These are phyloP conservation scores for Anagrus nilaparvatae DNA, from an alignment of 1,140 invertebrate species.

Conservation along the genomic window DNA sequence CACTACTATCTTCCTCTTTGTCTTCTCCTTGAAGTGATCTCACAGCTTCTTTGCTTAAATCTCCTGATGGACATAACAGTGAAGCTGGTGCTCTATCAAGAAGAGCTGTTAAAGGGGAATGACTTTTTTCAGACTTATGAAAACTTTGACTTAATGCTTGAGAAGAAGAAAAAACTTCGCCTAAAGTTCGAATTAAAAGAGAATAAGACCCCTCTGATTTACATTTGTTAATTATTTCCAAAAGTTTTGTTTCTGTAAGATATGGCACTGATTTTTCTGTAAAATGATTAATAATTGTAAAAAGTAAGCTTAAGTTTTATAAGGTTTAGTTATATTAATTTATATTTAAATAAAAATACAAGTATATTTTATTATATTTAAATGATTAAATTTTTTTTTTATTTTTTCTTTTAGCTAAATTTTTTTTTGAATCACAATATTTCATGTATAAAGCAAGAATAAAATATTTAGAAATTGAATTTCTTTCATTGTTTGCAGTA, in stretches of 20 bases:
- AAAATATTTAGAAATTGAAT: constrained; percentile 26
- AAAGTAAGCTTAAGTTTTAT: too few relatives aligned
- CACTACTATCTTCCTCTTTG: constrained; percentile 68
- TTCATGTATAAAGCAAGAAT: constrained; percentile 25
- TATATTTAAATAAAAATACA: too few relatives aligned
- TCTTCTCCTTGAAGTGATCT: constrained; percentile 68
- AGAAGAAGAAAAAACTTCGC: constrained; percentile 61
- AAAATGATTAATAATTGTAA: too few relatives aligned
- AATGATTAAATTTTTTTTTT: neutral
- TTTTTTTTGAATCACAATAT: constrained; percentile 21
- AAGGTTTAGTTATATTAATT: too few relatives aligned
- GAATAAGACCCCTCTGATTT: constrained; percentile 52
- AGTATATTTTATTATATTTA: neutral
- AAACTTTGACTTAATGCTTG: constrained; percentile 63
- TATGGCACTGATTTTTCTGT: constrained; percentile 44
- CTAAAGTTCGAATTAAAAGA: constrained; percentile 55
- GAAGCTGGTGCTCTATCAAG: constrained; percentile 41
- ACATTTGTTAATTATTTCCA: constrained; percentile 56
- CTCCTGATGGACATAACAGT: constrained; percentile 32
- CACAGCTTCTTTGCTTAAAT: constrained; percentile 57
- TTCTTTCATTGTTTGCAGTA: too few relatives aligned
- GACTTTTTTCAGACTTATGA: constrained; percentile 39
- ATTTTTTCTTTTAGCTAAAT: neutral
- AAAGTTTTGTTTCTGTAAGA: constrained; percentile 56
- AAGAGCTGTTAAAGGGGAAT: constrained; percentile 39